phyloP scores from a whole-genome alignment of 92 coral and sea anemone species.

The Epizoanthus stellaris region DNA sequence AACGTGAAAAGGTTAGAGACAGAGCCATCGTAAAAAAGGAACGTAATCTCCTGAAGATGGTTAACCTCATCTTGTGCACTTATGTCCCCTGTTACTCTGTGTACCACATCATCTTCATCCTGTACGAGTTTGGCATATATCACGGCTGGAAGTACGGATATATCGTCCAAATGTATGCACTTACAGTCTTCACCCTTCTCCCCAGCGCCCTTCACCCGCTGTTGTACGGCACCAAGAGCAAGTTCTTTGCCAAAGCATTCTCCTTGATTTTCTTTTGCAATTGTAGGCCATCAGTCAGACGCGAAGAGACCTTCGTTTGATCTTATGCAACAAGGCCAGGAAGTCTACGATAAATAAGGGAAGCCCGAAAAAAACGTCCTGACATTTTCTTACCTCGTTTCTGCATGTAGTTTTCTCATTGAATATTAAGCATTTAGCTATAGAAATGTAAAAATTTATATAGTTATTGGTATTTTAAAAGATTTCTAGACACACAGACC shows the following conservation, averaged over 20 bases:
- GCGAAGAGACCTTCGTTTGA: no score
- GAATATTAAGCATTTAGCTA: no score
- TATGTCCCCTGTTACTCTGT: constrained; percentile 47
- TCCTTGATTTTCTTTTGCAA: background rate
- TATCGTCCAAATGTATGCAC: background rate
- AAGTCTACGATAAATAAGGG: no score
- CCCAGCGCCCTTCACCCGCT: constrained; percentile 69
- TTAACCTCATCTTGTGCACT: constrained; percentile 37
- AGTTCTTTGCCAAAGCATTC: constrained; percentile 60
- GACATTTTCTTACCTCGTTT: no score
- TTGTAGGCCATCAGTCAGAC: no score
- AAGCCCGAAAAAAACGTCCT: no score
- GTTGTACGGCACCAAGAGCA: constrained; percentile 61
- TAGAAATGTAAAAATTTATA: no score
- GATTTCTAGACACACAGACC: no score
- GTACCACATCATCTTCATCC: constrained; percentile 42
- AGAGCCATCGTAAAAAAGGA: constrained; percentile 23
- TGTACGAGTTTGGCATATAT: background rate
- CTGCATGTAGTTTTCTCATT: no score
- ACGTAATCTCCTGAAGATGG: constrained; percentile 52
- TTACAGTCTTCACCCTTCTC: background rate
- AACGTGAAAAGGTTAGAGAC: no score
- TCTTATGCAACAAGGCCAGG: no score
- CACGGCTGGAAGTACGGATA: background rate
- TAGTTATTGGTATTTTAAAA: no score